Base-by-base conservation (phyloP, 2,888 invertebrate species). In the Apeira syringaria region DNA sequence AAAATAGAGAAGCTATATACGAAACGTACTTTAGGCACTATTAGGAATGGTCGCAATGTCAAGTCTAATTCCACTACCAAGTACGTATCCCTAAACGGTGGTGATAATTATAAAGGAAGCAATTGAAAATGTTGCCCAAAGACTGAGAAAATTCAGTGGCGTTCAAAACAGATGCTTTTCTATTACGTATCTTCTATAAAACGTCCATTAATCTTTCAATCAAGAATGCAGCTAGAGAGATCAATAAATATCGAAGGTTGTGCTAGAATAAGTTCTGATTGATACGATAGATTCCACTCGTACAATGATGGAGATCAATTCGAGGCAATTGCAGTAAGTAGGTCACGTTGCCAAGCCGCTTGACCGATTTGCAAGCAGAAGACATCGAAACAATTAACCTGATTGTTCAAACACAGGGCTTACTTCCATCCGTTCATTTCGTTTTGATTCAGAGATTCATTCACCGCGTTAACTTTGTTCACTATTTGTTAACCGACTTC, bases 301-400 rank as follows among this genome's bases (percentile, higher is more conserved):
- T 59, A 59, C 51, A 66, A 64, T 67, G 68, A 77, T 80, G 62
- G 61, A 64, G 69, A 69, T 73, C 72, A 78, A 78, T 78, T 77
- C 66, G 57, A 61, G 47, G 59, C 73, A 74, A 78, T 77, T 74
- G 68, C 56, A 51, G 61, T 64, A 76, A 72, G 64, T 74, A 58
- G 74, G 79, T 68, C 71, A 70, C 55, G 55, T 59, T 53, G 59
- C 58, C 54, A 57, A 58, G 59, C 61, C 48, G 59, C 61, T 68
- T 67, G 69, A 62, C 73, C 72, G 69, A 71, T 72, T 61, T 55
- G 53, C 55, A 45, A 43, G 49, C 50, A n/a, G 20, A 62, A 66
- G 64, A 68, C 66, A 58, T 50, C 59, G 48, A 31, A 47, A 68
- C 68, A 70, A 75, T 73, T 64, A 70, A 11, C 64, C 47, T 68